A percentile compares a stretch with the other conserved stretches of the same genome.
Evolutionary conservation across 30 jellyfish, hydroid and myxozoan species (phyloP).

Genomic region (Aurelia sp.): DNA sequence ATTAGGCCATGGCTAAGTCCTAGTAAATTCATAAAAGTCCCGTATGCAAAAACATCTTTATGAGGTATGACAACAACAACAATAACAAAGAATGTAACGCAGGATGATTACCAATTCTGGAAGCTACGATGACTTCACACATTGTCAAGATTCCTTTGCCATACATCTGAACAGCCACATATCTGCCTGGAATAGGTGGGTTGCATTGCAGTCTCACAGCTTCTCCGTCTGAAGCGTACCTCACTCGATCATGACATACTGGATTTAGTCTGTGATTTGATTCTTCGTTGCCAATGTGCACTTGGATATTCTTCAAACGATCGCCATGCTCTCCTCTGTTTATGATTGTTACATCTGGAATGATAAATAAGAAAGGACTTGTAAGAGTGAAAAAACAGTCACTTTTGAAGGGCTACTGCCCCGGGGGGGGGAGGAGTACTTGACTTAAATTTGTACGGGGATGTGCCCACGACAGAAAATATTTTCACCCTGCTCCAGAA

Average conservation of each 20-base stretch:
- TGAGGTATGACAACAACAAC: too few species aligned
- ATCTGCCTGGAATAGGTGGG: constrained; percentile 98
- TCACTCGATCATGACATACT: constrained; percentile 94
- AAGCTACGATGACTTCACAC: constrained; percentile 96
- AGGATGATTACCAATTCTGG: constrained; percentile 85
- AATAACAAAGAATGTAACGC: not conserved
- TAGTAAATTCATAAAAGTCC: too few species aligned
- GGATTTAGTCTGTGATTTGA: constrained; percentile 81
- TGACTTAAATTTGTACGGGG: too few species aligned
- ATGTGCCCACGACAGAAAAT: too few species aligned
- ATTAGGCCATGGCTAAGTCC: too few species aligned
- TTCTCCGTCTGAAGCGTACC: constrained; percentile 89
- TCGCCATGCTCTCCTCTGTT: constrained; percentile 98
- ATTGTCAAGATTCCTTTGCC: constrained; percentile 90
- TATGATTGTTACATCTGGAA: constrained; percentile 87
- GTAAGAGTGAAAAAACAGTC: too few species aligned
- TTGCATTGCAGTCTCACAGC: constrained; percentile 94
- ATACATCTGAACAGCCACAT: constrained; percentile 91
- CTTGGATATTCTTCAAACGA: constrained; percentile 83
- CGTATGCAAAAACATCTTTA: too few species aligned
- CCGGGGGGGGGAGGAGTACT: too few species aligned
- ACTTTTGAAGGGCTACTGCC: too few species aligned
- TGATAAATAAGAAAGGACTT: too few species aligned
- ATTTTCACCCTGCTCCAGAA: too few species aligned
- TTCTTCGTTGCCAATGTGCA: constrained; percentile 81